A percentile compares a stretch with the other conserved stretches of the same genome.
Evolutionary conservation across 1,140 invertebrate genomes (phyloP).

Genomic region (Drosophila orena): DNA sequence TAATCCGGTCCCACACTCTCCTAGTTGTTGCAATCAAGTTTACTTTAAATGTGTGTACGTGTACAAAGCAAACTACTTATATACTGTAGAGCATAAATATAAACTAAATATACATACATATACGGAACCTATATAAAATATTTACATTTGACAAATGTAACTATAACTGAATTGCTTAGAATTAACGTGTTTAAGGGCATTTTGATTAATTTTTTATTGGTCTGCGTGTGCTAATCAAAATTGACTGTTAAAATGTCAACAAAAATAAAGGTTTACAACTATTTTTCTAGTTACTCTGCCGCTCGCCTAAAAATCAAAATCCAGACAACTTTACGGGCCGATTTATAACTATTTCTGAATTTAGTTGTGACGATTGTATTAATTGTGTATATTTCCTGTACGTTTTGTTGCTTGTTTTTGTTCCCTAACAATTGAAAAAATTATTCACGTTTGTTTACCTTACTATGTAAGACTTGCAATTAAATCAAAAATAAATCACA

Average conservation of each 20-base stretch:
- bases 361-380: conserved; percentile 25
- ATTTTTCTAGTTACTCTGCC: conserved; percentile 61
- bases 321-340: conserved; percentile 50
- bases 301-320: conserved; percentile 58
- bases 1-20: conserved; percentile 47
- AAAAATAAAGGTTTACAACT: conserved; percentile 31
- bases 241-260: conserved; percentile 14
- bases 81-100: conserved; percentile 37
- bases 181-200: conserved; percentile 40
- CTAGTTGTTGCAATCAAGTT: conserved; percentile 63
- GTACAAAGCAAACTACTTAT: conserved; percentile 51
- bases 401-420: conserved; percentile 41
- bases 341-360: background rate
- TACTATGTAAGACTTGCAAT: conserved; percentile 75
- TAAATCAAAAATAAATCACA: conserved; percentile 81
- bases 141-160: conserved; percentile 37
- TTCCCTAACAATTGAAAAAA: conserved; percentile 32
- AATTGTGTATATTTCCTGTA: conserved; percentile 39
- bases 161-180: conserved; percentile 49
- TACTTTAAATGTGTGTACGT: conserved; percentile 72
- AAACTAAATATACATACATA: conserved; percentile 34
- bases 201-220: conserved; percentile 33
- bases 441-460: conserved; percentile 56
- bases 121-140: conserved; percentile 31
- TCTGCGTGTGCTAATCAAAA: conserved; percentile 40